Evolutionary conservation across 2,888 invertebrate species (phyloP), one percentile per base, ranked within the genome.

Genomic region (Helicoverpa assulta): DNA sequence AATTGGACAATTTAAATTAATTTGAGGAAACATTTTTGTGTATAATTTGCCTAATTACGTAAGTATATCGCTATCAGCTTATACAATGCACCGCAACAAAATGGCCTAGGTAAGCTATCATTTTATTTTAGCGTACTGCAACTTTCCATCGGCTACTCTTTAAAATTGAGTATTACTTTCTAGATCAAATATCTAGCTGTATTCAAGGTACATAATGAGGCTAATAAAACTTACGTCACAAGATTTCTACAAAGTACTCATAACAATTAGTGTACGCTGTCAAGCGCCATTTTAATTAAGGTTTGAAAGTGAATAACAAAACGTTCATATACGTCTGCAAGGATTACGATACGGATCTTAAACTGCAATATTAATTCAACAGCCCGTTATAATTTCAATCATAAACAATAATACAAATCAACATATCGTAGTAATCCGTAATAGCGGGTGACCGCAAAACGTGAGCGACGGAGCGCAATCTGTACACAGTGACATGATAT

Each of bases 321-420:
- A 67, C 63, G 29, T 80, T 76, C 65, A 70, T 84, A 73, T 72
- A 80, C 72, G 82, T 82, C 78, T 79, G 67, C 78, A 74, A 76
- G 76, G 76, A 78, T 82, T 78, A 74, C 78, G 88, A 88, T 90
- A 84, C 55, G 63, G 74, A 89, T 89, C 89, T 85, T 81, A 83
- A 85, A 85, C 81, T 83, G 85, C 80, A 85, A 82, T 87, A 89
- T 86, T 89, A 86, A 87, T 86, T 87, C 87, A 86, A 78, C 75
- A 80, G 76, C 59, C 77, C 74, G 84, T 82, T 85, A 85, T 84
- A 85, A 88, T 87, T 85, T 81, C 76, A 84, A 89, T 86, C 84
- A 82, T 84, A 89, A 89, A 90, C 89, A 88, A 89, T 86, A 85
- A 82, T 72, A 83, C 77, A 83, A 85, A 88, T 85, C 86, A 86